Percentiles rank a stretch among this genome's conserved stretches.
phyloP scores from a whole-genome alignment of 1,140 invertebrate genomes.

The Pseudomyrmex cubaensis region DNA sequence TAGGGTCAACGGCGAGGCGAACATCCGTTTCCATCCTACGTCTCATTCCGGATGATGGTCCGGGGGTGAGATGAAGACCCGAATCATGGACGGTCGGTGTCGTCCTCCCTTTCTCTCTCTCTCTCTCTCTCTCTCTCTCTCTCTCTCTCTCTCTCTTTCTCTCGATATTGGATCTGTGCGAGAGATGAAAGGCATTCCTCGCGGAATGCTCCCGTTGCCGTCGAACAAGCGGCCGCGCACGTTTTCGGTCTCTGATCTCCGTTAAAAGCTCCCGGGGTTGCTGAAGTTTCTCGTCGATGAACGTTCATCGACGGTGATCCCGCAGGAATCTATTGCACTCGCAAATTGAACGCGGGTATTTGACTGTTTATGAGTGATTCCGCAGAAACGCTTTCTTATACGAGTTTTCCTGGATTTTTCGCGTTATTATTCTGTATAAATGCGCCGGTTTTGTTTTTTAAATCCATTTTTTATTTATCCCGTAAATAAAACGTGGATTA shows the following conservation, averaged over 20 bases:
- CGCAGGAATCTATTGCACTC: constrained; percentile 48
- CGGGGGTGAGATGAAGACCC: constrained; percentile 19
- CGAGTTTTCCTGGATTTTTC: neutral
- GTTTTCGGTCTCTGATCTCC: constrained; percentile 13
- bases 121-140: constrained; percentile 20
- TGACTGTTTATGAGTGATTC: constrained; percentile 18
- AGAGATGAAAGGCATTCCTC: constrained; percentile 63
- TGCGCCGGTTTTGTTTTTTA: no score
- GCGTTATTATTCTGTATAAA: neutral
- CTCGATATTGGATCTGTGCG: constrained; percentile 63
- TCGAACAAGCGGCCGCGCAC: constrained; percentile 26
- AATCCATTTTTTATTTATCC: no score
- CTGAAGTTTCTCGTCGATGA: constrained; percentile 33
- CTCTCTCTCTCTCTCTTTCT: constrained; percentile 29
- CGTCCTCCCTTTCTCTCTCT: neutral
- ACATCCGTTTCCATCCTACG: constrained; percentile 39
- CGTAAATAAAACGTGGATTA: neutral
- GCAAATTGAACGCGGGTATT: constrained; percentile 41
- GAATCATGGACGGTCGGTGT: constrained; percentile 18
- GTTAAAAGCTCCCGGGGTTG: constrained; percentile 41
- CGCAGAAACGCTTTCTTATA: neutral
- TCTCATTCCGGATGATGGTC: constrained; percentile 44
- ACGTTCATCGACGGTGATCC: constrained; percentile 39
- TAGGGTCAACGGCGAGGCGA: constrained; percentile 31
- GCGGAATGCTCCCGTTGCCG: constrained; percentile 54